A percentile compares a stretch with the other conserved stretches of the same genome.
These are phyloP conservation scores for Plutomurus gul DNA, from an alignment of 1,140 invertebrate species.

Conservation along the genomic window DNA sequence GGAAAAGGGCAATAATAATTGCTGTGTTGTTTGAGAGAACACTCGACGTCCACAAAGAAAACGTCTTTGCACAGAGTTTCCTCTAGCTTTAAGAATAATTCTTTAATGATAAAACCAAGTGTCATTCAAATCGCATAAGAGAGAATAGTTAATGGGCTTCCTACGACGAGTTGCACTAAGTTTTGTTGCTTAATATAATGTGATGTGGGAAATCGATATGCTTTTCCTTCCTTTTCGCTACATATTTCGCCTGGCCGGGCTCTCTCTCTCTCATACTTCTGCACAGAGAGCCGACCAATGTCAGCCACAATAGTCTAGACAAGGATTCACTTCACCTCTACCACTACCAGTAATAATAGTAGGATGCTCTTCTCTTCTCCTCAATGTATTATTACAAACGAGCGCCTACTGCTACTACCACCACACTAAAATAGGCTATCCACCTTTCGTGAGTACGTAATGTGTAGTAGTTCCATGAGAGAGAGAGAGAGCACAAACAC, in stretches of 20 bases:
- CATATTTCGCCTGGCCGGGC: too few species aligned
- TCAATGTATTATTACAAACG: background rate
- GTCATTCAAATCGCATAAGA: slow-evolving; percentile 21
- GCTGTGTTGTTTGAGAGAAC: background rate
- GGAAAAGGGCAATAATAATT: background rate
- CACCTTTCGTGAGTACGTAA: too few species aligned
- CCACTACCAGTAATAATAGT: too few species aligned
- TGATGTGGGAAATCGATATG: slow-evolving; percentile 14
- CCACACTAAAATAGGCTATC: too few species aligned
- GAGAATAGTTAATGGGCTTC: slow-evolving; percentile 26
- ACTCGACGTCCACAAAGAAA: background rate
- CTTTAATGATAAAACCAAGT: slow-evolving; percentile 22
- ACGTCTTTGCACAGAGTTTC: background rate
- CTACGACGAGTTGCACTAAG: background rate
- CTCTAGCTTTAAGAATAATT: background rate
- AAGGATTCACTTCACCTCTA: background rate
- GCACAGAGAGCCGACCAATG: too few species aligned
- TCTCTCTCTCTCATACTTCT: too few species aligned
- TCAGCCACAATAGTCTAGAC: background rate
- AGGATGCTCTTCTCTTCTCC: background rate
- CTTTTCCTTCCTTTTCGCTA: too few species aligned
- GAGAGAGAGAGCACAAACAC: background rate
- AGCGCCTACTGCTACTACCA: too few species aligned
- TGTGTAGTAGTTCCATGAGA: background rate
- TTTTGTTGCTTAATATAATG: slow-evolving; percentile 2